Evolutionary conservation across 2,797 vertebrate genomes (phyloP), one percentile per base, ranked within the genome.

Genomic region (Catamblyrhynchus diadema): DNA sequence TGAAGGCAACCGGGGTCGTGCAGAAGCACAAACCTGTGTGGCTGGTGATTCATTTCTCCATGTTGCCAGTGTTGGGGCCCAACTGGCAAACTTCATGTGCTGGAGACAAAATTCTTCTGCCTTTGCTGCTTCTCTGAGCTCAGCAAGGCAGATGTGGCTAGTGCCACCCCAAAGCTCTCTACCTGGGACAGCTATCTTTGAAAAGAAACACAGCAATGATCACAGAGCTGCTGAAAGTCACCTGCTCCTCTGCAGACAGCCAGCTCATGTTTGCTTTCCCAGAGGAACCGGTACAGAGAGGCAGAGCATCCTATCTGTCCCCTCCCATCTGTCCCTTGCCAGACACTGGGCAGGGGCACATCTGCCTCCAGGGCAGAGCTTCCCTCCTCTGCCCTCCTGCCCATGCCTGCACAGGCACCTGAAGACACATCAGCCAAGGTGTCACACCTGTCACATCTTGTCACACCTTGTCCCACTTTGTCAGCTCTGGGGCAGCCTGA

Each of bases 371-470:
- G 44, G 37, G 56, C 56, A 74, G 19, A 75, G 37, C 47, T 33
- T 3, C 30, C 16, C 20, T 80, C 25, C 59, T 9, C n/a, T 62
- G 25, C 41, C 30, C 22, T 44, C 19, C 42, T 54, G 39, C 51
- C 19, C n/a, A 30, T 0, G 1, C 24, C 3, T 1, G 25, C 28
- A 39, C 51, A 44, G 37, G 35, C 35, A 84, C 2, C 0, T 0
- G 6, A 19, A 44, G 70, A 71, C 37, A 62, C 6, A 1, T 12
- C 77, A 51, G 50, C 17, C 48, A 50, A 50, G 48, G 48, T 8
- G 28, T 30, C 50, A 51, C 27, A 50, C 27, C 48, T 48, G 47
- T 16, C 47, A 48, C 25, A 10, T 14, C 30, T 8, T 5, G 5
- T 24, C 30, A 28, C 7, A 10, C 81, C 60, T 13, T 4, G 9